Evolutionary conservation across 2,888 invertebrate genomes (phyloP).

Genomic region (Habroteleia sp.): DNA sequence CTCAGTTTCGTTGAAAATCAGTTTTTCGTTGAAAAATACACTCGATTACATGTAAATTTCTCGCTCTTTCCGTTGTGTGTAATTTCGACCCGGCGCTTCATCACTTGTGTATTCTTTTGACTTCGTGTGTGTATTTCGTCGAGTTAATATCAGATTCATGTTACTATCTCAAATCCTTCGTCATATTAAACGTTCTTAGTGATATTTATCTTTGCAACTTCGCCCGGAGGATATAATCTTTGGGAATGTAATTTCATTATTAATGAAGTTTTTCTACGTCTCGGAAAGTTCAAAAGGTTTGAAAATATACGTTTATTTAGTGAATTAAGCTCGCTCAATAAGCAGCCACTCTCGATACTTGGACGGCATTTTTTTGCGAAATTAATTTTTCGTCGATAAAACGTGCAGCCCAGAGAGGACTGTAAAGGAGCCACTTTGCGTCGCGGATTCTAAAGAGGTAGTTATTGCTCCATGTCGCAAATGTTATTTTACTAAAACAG

Average conservation of each 20-base stretch:
- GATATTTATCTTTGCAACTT: slow-evolving; percentile 37
- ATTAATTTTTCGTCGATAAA: too few relatives aligned
- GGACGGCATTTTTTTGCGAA: too few relatives aligned
- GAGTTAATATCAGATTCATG: slow-evolving; percentile 39
- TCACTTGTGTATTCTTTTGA: slow-evolving; percentile 35
- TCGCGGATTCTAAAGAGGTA: slow-evolving; percentile 26
- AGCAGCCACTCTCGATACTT: too few relatives aligned
- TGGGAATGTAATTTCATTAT: slow-evolving; percentile 28
- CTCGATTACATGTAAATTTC: slow-evolving; percentile 51
- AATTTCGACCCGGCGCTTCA: slow-evolving; percentile 31
- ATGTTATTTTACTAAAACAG: slow-evolving; percentile 59
- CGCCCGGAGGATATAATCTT: slow-evolving; percentile 4
- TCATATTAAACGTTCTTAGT: slow-evolving; percentile 36
- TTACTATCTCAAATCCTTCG: slow-evolving; percentile 34
- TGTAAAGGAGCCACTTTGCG: slow-evolving; percentile 30
- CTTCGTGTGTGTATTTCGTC: slow-evolving; percentile 26
- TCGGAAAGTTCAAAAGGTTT: slow-evolving; percentile 11
- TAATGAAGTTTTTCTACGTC: slow-evolving; percentile 22
- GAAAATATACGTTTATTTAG: slow-evolving; percentile 3
- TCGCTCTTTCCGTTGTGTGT: slow-evolving; percentile 35
- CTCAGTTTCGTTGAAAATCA: too few relatives aligned
- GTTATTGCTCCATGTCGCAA: slow-evolving; percentile 47
- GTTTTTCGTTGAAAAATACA: too few relatives aligned
- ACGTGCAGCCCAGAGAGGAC: too few relatives aligned
- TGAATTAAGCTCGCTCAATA: slow-evolving; percentile 5